A percentile compares a stretch with the other conserved stretches of the same genome.
Conservation (phyloP, 2,113 vertebrate species). For the Eclectus roratus region DNA sequence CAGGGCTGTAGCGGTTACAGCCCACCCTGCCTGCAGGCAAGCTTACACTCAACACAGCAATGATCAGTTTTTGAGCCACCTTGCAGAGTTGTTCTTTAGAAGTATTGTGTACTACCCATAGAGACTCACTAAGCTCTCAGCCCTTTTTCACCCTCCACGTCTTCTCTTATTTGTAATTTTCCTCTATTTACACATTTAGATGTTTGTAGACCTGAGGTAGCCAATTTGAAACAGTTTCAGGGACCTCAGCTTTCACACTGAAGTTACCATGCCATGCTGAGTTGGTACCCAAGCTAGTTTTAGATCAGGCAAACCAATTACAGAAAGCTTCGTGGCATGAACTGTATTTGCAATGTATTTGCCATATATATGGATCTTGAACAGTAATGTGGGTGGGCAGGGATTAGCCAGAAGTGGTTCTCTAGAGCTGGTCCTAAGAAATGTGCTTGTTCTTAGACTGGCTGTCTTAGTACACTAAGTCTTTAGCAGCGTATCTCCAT, state of each 20-base stretch:
- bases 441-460: background rate
- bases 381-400: background rate
- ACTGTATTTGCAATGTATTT: background rate
- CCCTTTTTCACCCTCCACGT: background rate
- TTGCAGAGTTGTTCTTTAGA: background rate
- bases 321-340: background rate
- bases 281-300: background rate
- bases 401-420: background rate
- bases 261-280: background rate
- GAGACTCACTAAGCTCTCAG: background rate
- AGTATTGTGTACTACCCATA: accelerated
- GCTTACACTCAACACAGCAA: background rate
- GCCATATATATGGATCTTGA: accelerated
- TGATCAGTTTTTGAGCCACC: background rate
- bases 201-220: background rate
- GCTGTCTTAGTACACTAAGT: background rate
- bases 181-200: background rate
- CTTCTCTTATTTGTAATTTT: background rate
- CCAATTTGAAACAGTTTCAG: background rate
- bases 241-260: background rate
- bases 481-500: background rate
- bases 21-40: background rate
- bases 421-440: background rate
- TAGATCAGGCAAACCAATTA: background rate
- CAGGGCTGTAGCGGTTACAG: background rate